These are phyloP conservation scores for Odocoileus hemionus DNA, from an alignment of 2,113 vertebrate species.

Conservation along the genomic window DNA sequence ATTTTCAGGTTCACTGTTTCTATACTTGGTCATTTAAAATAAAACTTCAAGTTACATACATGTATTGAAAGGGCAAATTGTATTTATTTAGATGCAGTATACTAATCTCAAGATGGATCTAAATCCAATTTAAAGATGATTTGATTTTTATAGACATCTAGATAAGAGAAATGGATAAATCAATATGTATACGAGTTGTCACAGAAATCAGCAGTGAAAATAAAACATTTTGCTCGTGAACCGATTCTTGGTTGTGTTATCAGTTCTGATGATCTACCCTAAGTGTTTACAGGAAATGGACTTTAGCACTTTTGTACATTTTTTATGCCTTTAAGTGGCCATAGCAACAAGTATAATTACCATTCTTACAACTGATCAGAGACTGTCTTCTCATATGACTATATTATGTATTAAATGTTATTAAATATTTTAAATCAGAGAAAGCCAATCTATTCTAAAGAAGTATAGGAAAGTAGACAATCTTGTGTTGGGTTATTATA, in stretches of 20 bases:
- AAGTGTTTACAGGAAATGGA: neutral
- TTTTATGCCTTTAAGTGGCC: neutral
- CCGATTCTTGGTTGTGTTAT: neutral
- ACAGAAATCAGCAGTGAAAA: conserved; percentile 15
- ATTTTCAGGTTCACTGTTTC: neutral
- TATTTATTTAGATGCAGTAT: neutral
- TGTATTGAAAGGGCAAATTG: neutral
- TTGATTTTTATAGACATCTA: conserved; percentile 49
- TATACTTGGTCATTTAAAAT: conserved; percentile 34
- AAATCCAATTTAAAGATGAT: conserved; percentile 45
- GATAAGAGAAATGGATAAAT: conserved; percentile 6
- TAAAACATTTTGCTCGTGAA: conserved; percentile 7
- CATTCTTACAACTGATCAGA: neutral
- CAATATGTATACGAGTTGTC: neutral
- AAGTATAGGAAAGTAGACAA: neutral
- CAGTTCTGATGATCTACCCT: neutral
- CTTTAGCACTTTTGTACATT: neutral
- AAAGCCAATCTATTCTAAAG: neutral
- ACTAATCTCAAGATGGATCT: conserved; percentile 29
- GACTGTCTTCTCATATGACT: neutral
- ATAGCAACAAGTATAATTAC: neutral
- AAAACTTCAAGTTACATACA: conserved; percentile 25
- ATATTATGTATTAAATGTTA: neutral
- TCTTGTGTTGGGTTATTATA: neutral
- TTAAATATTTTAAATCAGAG: neutral